phyloP scores from a whole-genome alignment of 2,797 vertebrate genomes.

The Capromys pilorides region DNA sequence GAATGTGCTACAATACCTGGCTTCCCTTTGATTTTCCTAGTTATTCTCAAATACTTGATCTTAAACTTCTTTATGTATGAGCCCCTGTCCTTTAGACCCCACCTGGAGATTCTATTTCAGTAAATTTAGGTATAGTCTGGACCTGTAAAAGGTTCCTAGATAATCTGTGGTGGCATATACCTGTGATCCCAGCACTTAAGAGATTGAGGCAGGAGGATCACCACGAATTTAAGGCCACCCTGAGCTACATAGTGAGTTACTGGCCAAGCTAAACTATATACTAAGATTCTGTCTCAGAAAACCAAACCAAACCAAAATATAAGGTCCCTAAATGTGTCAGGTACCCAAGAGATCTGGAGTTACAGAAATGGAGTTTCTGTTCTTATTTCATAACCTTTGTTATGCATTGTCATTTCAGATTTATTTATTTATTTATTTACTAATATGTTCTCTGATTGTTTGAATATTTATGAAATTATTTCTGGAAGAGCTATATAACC shows the following conservation, averaged over 20 bases:
- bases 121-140: neutral
- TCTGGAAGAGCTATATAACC: neutral
- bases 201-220: neutral
- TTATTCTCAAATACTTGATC: constrained; percentile 8
- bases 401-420: constrained; percentile 56
- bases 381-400: neutral
- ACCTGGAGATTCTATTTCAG: neutral
- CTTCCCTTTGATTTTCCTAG: neutral
- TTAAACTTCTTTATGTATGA: neutral
- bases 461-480: constrained; percentile 4
- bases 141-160: neutral
- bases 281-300: neutral
- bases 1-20: neutral
- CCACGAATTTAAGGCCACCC: neutral
- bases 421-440: constrained; percentile 23
- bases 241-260: neutral
- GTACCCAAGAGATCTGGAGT: neutral
- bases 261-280: neutral
- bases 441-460: constrained; percentile 27
- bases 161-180: neutral
- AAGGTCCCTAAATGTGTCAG: neutral
- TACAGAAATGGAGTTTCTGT: neutral
- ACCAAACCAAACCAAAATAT: neutral
- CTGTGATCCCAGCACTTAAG: neutral
- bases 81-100: neutral